These are phyloP conservation scores for Pipistrellus kuhlii DNA, from an alignment of 2,797 vertebrate genomes.

Conservation along the genomic window DNA sequence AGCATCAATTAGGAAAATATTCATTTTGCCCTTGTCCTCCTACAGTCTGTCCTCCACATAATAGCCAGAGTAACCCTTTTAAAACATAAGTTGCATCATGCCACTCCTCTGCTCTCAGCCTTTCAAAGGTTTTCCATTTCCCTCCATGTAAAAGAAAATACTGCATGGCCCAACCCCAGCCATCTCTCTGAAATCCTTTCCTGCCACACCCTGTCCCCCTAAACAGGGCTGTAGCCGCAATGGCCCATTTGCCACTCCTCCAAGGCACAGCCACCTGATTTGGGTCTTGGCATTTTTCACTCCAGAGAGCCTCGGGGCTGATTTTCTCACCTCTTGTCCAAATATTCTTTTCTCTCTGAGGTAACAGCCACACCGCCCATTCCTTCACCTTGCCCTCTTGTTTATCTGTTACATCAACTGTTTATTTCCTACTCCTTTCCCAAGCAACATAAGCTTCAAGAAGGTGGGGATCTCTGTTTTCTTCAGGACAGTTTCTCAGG, in stretches of 20 bases:
- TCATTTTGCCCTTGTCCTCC: neutral
- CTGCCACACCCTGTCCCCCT: neutral
- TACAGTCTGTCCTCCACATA: neutral
- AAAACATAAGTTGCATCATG: neutral
- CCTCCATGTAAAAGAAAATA: neutral
- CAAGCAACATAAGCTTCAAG: neutral
- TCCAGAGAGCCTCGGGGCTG: neutral
- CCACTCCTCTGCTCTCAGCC: neutral
- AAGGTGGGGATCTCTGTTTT: neutral
- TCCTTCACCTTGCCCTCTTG: neutral
- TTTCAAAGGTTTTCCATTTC: neutral
- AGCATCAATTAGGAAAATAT: neutral
- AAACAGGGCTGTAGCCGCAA: neutral
- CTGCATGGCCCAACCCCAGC: accelerated
- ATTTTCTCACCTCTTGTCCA: neutral
- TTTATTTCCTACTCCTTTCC: neutral
- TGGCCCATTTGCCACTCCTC: neutral
- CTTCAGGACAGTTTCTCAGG: neutral
- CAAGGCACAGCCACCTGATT: accelerated
- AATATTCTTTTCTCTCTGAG: neutral
- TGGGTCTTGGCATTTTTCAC: neutral
- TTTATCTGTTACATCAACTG: neutral
- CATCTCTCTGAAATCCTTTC: neutral
- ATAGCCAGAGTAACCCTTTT: neutral
- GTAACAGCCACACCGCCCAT: neutral